Conservation (phyloP, 2,888 invertebrate species). For the Spodoptera picta region DNA sequence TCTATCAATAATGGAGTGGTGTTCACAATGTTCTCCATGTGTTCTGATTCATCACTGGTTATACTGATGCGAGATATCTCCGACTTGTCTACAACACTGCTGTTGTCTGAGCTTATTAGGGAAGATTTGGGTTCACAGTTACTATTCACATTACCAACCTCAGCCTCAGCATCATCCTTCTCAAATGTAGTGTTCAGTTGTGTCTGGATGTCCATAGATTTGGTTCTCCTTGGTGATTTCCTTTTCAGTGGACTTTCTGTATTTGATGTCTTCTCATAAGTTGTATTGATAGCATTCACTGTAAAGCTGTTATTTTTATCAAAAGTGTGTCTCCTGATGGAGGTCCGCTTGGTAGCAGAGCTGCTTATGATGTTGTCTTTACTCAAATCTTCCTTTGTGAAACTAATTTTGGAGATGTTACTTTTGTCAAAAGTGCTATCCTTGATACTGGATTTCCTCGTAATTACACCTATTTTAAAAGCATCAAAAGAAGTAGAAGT, state of each 20-base stretch:
- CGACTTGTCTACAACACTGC: conserved; percentile 69
- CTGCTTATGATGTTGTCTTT: conserved; percentile 39
- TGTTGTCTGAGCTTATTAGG: conserved; percentile 71
- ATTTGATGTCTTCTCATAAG: conserved; percentile 57
- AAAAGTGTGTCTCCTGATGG: conserved; percentile 27
- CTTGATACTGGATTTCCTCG: conserved; percentile 44
- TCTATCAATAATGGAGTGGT: conserved; percentile 77
- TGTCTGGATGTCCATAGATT: conserved; percentile 29
- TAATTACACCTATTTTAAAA: conserved; percentile 39
- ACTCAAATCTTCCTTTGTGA: conserved; percentile 39
- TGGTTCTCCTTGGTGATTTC: conserved; percentile 22
- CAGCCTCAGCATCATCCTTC: conserved; percentile 44
- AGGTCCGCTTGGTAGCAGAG: conserved; percentile 30
- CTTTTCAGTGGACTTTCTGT: conserved; percentile 9
- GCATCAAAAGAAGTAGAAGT: conserved; percentile 49
- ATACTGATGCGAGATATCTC: conserved; percentile 73
- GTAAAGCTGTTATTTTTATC: conserved; percentile 26
- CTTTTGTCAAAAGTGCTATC: conserved; percentile 54
- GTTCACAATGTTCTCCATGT: conserved; percentile 74
- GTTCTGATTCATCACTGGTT: conserved; percentile 77
- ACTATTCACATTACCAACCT: conserved; percentile 7
- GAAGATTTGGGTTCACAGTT: conserved; percentile 68
- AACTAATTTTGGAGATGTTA: conserved; percentile 15
- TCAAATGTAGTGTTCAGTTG: conserved; percentile 69
- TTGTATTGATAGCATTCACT: conserved; percentile 46